Evolutionary conservation across 2,888 invertebrate genomes (phyloP).

Genomic region (Cephus sareptanus): DNA sequence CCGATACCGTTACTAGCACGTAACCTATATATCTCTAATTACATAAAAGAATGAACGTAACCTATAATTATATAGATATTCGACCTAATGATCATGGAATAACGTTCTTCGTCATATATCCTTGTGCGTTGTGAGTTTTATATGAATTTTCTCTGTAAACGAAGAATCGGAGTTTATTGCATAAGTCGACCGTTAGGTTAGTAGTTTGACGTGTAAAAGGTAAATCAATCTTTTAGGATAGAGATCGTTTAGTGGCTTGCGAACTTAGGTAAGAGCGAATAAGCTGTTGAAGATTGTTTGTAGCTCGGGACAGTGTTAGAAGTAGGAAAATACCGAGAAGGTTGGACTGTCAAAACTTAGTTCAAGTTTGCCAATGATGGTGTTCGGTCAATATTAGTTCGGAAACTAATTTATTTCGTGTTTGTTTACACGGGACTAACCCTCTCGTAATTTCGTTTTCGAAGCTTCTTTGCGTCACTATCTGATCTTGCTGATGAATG

Average conservation of each 20-base stretch:
- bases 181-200: not conserved
- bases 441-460: not conserved
- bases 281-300: not conserved
- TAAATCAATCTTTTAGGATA: not conserved
- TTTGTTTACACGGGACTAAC: conserved; percentile 12
- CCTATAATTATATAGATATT: not conserved
- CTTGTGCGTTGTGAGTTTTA: not conserved
- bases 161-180: not conserved
- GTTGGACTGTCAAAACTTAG: not conserved
- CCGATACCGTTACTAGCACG: not conserved
- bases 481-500: not conserved
- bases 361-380: not conserved
- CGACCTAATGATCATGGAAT: not conserved
- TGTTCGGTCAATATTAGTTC: conserved; percentile 15
- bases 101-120: not conserved
- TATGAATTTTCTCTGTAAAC: not conserved
- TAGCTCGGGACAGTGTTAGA: not conserved
- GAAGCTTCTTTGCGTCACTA: not conserved
- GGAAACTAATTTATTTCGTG: conserved; percentile 18
- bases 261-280: not conserved
- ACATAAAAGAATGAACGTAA: not conserved
- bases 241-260: not conserved
- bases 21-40: not conserved
- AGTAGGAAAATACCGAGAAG: not conserved
- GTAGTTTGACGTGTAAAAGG: not conserved